Percentiles rank a stretch among this genome's conserved stretches.
Conservation (phyloP, 1,140 invertebrate genomes). For the Gryon sp. region DNA sequence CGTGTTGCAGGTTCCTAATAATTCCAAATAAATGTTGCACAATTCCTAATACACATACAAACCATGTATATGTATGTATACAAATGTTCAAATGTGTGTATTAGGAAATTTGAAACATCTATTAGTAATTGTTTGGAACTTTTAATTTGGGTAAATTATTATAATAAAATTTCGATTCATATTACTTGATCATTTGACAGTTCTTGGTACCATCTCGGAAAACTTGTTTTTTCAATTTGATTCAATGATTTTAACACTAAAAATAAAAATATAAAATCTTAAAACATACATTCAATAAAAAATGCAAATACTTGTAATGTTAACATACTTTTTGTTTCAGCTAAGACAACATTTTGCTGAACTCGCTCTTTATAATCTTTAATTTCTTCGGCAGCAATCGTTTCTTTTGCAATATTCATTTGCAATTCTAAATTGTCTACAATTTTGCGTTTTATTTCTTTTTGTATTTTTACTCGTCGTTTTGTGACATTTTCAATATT, state of each 20-base stretch:
- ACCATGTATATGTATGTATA: no score
- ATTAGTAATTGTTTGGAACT: neutral
- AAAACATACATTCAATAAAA: neutral
- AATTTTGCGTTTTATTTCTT: neutral
- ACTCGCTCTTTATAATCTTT: neutral
- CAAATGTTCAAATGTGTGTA: no score
- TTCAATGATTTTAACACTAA: neutral
- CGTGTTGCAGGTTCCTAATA: no score
- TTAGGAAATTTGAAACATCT: neutral
- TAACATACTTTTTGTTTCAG: slow-evolving; percentile 10
- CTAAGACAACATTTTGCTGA: neutral
- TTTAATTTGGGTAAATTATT: neutral
- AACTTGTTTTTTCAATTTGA: neutral
- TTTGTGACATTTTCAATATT: neutral
- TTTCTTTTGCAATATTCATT: neutral
- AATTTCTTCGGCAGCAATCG: neutral
- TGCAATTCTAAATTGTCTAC: slow-evolving; percentile 11
- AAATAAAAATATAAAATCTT: neutral
- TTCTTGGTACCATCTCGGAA: slow-evolving; percentile 75
- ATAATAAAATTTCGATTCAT: slow-evolving; percentile 1
- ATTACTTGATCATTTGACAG: slow-evolving; percentile 73
- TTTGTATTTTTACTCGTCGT: neutral
- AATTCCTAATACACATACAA: no score
- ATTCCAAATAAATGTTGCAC: no score
- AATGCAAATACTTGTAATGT: no score